phyloP scores from a whole-genome alignment of 2,888 invertebrate genomes.

The Apamea epomidion region DNA sequence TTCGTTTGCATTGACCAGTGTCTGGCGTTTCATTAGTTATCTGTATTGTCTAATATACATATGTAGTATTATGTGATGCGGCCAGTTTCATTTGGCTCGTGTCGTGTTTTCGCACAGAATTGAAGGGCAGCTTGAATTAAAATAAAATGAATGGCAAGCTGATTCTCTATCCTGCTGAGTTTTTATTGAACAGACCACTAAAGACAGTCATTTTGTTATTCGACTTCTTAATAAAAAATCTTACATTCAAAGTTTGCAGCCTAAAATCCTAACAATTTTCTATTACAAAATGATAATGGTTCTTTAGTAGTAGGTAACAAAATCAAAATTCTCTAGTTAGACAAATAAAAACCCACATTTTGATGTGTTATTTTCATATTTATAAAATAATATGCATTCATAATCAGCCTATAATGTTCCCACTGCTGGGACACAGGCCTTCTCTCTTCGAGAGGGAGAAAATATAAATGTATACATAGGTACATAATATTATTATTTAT shows the following conservation, averaged over 20 bases:
- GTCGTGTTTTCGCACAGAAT: constrained; percentile 2
- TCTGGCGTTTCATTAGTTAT: constrained; percentile 42
- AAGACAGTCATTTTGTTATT: background rate
- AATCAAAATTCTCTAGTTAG: background rate
- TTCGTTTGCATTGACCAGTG: constrained; percentile 47
- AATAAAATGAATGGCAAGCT: background rate
- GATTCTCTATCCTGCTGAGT: background rate
- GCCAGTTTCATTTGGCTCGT: background rate
- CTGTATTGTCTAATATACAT: constrained; percentile 28
- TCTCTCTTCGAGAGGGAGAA: too few relatives aligned
- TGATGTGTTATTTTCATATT: background rate
- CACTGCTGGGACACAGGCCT: too few relatives aligned
- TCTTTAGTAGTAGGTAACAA: too few relatives aligned
- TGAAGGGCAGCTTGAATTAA: background rate
- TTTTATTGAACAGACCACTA: background rate
- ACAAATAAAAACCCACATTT: background rate
- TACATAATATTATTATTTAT: too few relatives aligned
- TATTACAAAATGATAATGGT: background rate
- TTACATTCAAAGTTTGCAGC: too few relatives aligned
- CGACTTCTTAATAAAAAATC: background rate
- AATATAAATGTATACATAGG: too few relatives aligned
- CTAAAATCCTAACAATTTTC: background rate
- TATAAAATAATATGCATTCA: background rate
- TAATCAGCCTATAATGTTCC: too few relatives aligned
- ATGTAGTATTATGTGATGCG: constrained; percentile 10